Conservation (phyloP, 2,888 invertebrate species). For the Diadegma fenestrale region DNA sequence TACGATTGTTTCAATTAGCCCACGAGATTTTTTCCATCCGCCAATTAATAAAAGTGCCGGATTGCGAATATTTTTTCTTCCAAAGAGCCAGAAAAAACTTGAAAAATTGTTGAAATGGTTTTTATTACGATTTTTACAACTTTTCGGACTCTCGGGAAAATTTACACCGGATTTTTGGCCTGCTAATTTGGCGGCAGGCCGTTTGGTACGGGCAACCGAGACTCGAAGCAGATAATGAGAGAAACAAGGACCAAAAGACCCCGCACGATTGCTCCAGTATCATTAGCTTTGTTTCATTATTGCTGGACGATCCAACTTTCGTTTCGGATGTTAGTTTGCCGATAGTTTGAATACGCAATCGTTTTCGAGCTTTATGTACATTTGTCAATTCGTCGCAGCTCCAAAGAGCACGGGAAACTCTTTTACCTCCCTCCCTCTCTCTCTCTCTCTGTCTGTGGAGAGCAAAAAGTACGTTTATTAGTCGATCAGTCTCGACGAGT, state of each 20-base stretch:
- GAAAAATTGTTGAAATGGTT: too few species aligned
- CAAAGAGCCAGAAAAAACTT: neutral
- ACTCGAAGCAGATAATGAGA: neutral
- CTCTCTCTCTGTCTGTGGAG: conserved; percentile 15
- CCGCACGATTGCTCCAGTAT: conserved; percentile 61
- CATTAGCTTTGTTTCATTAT: conserved; percentile 68
- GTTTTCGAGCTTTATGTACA: conserved; percentile 64
- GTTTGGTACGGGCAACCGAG: conserved; percentile 8
- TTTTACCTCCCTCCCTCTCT: conserved; percentile 28
- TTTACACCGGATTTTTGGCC: neutral
- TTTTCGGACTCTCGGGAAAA: neutral
- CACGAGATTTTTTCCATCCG: conserved; percentile 59
- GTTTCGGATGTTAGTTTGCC: conserved; percentile 73
- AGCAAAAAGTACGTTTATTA: conserved; percentile 43
- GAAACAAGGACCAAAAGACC: conserved; percentile 6
- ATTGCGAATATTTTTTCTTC: conserved; percentile 3
- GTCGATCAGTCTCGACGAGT: conserved; percentile 19
- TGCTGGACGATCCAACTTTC: conserved; percentile 64
- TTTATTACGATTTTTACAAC: too few species aligned
- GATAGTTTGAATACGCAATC: conserved; percentile 70
- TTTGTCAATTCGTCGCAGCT: conserved; percentile 71
- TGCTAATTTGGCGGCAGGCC: conserved; percentile 46
- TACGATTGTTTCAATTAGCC: conserved; percentile 67
- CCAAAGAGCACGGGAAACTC: conserved; percentile 37
- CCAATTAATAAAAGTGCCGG: conserved; percentile 56